Conservation (phyloP, 2,888 invertebrate species). For the Macrostomum cliftonense region DNA sequence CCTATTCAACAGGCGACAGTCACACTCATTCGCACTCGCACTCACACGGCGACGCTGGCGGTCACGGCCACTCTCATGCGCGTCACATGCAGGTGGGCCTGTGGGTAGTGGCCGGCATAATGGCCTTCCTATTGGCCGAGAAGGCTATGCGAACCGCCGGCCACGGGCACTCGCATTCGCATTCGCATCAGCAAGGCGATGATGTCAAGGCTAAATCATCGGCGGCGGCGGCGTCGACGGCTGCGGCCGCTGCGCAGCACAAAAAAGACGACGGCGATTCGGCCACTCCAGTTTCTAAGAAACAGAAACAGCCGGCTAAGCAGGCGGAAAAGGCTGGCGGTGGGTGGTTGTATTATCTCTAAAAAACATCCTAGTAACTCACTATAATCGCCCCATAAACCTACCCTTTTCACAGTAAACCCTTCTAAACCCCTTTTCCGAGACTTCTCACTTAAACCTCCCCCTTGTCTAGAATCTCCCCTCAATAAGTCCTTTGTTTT, state of each 20-base stretch:
- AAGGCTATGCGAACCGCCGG: slow-evolving; percentile 57
- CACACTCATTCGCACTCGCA: slow-evolving; percentile 23
- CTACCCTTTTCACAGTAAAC: too few species aligned
- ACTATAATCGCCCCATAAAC: too few species aligned
- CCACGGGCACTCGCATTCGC: slow-evolving; percentile 51
- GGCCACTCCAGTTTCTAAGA: background rate
- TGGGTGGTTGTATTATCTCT: too few species aligned
- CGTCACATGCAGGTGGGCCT: slow-evolving; percentile 60
- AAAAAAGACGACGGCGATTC: background rate
- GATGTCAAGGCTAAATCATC: slow-evolving; percentile 1
- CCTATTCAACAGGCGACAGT: background rate
- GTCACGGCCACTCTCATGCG: slow-evolving; percentile 15
- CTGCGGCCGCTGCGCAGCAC: background rate
- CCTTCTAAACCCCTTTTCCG: too few species aligned
- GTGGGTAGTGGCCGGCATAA: slow-evolving; percentile 78
- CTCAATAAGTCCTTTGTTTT: too few species aligned
- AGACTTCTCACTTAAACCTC: too few species aligned
- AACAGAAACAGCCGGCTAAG: background rate
- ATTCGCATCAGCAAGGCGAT: slow-evolving; percentile 32
- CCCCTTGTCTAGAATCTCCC: too few species aligned
- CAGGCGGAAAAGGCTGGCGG: background rate
- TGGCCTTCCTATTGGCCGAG: slow-evolving; percentile 75
- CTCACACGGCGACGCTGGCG: slow-evolving; percentile 17
- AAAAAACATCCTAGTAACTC: too few species aligned
- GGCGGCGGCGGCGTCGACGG: background rate